Evolutionary conservation across 2,888 invertebrate species (phyloP), one percentile per base, ranked within the genome.

Genomic region (Reticulitermes lucifugus): DNA sequence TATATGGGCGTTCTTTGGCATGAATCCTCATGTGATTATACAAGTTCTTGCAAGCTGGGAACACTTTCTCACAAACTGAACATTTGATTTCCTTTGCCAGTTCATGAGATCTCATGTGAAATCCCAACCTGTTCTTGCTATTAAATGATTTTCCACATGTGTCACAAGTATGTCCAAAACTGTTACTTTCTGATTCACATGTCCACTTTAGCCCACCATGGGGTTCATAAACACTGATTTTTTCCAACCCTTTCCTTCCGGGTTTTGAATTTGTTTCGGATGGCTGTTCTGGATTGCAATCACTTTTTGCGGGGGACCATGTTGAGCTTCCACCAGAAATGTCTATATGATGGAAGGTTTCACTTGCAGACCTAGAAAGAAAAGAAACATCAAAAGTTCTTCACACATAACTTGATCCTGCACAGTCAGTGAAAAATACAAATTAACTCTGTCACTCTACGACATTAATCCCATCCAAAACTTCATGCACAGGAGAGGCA

Each of bases 21-120:
- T 88, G 88, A 5, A 81, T 71, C 21, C 84, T 35, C 82, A 85
- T 86, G 82, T 88, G 88, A 55, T 87, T 86, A 14, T 83, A 82
- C 35, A 86, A 83, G 75, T 85, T 86, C 43, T 85, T 85, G 41
- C 77, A 70, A 18, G 79, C 86, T 12, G 81, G 41, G 55, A 87
- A 88, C 18, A 82, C 43, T 77, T 87, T 87, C 29, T 85, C 84
- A 73, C 88, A 88, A 0, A 86, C 73, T n/a, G 71, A 29, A 85
- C 88, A 88, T 22, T 83, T 84, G 29, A 82, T 81, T 22, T 85
- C 83, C 51, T 77, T 80, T 22, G 77, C 35, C 35, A 29, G 79
- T 29, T 81, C 75, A 46, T 84, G 83, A 0, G 75, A 77, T 29
- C 71, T 75, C 70, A 75, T 46, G 41, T 86, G 86, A 55, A 84